Percentiles rank a stretch among this genome's conserved stretches.
Evolutionary conservation across 2,113 vertebrate genomes (phyloP).

Genomic region (Sula dactylatra): DNA sequence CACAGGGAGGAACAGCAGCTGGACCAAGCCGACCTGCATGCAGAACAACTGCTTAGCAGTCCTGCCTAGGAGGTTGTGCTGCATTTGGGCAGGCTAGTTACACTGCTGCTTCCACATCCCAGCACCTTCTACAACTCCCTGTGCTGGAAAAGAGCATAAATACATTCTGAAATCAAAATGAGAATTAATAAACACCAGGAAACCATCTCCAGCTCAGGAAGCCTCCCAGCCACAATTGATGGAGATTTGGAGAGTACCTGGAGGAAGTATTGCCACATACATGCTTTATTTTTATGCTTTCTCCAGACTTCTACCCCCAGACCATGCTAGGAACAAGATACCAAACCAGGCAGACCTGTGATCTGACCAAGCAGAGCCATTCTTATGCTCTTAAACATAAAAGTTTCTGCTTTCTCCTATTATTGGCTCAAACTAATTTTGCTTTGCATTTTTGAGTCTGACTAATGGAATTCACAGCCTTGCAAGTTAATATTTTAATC

Average conservation of each 20-base stretch:
- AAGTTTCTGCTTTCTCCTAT: background rate
- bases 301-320: background rate
- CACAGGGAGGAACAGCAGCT: background rate
- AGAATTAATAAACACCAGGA: background rate
- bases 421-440: background rate
- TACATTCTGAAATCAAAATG: background rate
- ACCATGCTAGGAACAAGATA: background rate
- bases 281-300: background rate
- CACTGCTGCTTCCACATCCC: background rate
- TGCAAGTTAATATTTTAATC: background rate
- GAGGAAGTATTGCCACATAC: background rate
- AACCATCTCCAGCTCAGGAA: background rate
- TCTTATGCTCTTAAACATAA: background rate
- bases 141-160: background rate
- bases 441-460: background rate
- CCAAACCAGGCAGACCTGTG: background rate
- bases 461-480: background rate
- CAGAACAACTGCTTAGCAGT: background rate
- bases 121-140: background rate
- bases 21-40: rapidly evolving
- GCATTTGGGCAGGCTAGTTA: background rate
- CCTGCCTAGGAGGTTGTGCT: background rate
- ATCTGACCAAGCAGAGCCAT: background rate
- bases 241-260: background rate
- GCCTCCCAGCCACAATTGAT: background rate